Conservation (phyloP, 2,113 vertebrate species). For the Capra hircus region DNA sequence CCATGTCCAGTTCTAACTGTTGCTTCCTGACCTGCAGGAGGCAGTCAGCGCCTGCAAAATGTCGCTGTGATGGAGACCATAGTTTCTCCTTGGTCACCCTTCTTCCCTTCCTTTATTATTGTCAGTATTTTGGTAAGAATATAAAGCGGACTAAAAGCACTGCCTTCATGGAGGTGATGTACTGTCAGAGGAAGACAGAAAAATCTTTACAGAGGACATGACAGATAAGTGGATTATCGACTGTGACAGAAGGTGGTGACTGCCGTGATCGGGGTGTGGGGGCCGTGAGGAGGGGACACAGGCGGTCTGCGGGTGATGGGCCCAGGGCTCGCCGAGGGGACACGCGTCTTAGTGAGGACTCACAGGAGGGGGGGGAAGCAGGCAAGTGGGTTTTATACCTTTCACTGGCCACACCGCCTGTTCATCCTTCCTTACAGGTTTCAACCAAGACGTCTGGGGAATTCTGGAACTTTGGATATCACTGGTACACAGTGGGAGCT, state of each 20-base stretch:
- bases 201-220: background rate
- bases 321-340: background rate
- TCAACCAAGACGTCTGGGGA: background rate
- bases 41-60: background rate
- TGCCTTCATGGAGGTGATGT: background rate
- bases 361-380: background rate
- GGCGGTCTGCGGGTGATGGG: fast-evolving
- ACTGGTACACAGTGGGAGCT: background rate
- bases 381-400: background rate
- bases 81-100: background rate
- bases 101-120: background rate
- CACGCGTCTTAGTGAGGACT: background rate
- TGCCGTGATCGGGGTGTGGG: background rate
- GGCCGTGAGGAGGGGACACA: background rate
- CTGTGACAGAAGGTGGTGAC: background rate
- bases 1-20: too few relatives aligned
- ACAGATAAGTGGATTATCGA: background rate
- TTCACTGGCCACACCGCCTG: background rate
- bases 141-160: background rate
- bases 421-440: background rate
- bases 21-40: too few relatives aligned
- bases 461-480: background rate
- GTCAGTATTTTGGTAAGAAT: background rate
- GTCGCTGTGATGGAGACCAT: background rate
- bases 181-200: background rate